phyloP scores from a whole-genome alignment of 1,140 invertebrate genomes.

The Drosophila azteca region DNA sequence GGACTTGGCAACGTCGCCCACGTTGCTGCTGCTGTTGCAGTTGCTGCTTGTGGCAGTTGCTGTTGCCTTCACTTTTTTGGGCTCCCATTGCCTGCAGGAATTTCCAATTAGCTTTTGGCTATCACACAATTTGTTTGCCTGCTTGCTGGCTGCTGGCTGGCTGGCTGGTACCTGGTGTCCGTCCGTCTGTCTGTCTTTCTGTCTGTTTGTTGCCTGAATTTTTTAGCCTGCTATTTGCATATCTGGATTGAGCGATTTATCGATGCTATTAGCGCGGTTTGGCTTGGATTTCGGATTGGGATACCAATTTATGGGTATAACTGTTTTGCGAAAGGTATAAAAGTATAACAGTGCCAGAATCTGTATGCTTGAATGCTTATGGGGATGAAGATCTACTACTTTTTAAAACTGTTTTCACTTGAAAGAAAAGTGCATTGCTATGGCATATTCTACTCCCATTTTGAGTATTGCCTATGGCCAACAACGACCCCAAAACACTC shows the following conservation, averaged over 20 bases:
- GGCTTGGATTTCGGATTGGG: background rate
- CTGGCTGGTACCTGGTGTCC: no score
- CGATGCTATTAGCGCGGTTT: conserved; percentile 42
- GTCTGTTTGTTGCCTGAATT: no score
- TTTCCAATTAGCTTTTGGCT: conserved; percentile 72
- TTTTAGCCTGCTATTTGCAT: conserved; percentile 55
- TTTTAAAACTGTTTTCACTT: no score
- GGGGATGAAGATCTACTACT: no score
- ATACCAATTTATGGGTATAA: conserved; percentile 19
- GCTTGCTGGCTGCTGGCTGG: conserved; percentile 18
- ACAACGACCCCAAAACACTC: conserved; percentile 10
- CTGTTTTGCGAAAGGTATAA: background rate
- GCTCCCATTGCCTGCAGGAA: conserved; percentile 69
- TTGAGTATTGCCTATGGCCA: conserved; percentile 21
- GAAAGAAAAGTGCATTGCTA: no score
- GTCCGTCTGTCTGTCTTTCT: no score
- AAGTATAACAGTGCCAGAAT: no score
- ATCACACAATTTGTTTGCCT: conserved; percentile 52
- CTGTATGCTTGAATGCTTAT: no score
- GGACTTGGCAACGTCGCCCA: conserved; percentile 7
- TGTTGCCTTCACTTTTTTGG: conserved; percentile 63
- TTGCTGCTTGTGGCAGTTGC: conserved; percentile 8
- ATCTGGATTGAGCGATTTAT: conserved; percentile 59
- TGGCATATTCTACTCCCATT: background rate
- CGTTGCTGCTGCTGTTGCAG: conserved; percentile 33